These are phyloP conservation scores for Agrotis ipsilon DNA, from an alignment of 2,888 invertebrate genomes.

Conservation along the genomic window DNA sequence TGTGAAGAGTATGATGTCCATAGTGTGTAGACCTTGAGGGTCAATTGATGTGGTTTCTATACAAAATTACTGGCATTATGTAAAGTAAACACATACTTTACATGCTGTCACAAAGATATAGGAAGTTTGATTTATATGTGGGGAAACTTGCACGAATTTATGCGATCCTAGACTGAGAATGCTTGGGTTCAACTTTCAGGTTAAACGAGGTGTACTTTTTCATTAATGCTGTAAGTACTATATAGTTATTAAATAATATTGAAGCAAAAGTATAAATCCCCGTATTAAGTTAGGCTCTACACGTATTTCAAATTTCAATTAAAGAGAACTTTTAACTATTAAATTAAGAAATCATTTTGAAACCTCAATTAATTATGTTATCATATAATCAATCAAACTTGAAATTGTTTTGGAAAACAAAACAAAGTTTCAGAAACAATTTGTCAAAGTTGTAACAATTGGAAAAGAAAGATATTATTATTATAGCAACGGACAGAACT, in stretches of 20 bases:
- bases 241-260: too few species aligned
- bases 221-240: not conserved
- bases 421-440: not conserved
- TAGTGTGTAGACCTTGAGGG: slow-evolving; percentile 20
- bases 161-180: not conserved
- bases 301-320: not conserved
- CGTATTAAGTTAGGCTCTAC: too few species aligned
- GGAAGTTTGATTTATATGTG: slow-evolving; percentile 9
- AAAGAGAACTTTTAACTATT: not conserved
- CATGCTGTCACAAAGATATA: not conserved
- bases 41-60: slow-evolving; percentile 22
- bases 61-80: slow-evolving; percentile 20
- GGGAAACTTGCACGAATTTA: not conserved
- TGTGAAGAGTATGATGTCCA: not conserved
- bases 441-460: slow-evolving; percentile 1
- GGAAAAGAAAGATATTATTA: slow-evolving; percentile 9
- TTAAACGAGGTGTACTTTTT: not conserved
- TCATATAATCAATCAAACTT: not conserved
- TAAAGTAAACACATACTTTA: slow-evolving; percentile 1
- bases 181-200: not conserved
- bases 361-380: not conserved
- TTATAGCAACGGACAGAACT: not conserved
- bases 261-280: too few species aligned
- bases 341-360: not conserved
- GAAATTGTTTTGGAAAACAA: not conserved